Conservation (phyloP, 2,797 vertebrate genomes). For the Adrianichthys oophorus region DNA sequence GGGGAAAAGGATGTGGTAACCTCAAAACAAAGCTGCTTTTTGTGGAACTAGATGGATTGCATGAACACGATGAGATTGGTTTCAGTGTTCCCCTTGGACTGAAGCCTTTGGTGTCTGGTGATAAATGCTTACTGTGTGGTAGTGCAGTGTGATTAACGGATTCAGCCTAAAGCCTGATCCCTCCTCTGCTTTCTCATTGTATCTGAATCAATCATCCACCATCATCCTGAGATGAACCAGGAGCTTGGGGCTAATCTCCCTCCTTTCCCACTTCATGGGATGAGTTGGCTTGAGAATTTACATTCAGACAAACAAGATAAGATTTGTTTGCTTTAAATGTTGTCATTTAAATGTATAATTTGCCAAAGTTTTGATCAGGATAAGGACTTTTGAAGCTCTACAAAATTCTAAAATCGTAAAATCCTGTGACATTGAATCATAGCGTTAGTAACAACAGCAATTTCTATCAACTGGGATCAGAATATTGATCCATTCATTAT, state of each 20-base stretch:
- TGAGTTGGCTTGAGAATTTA: conserved; percentile 32
- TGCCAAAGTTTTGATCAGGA: not conserved
- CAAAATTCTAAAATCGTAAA: too few relatives aligned
- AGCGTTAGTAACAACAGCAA: too few relatives aligned
- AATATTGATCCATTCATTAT: too few relatives aligned
- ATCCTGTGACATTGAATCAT: too few relatives aligned
- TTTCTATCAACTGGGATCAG: too few relatives aligned
- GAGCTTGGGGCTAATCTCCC: conserved; percentile 48
- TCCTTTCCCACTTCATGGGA: conserved; percentile 32
- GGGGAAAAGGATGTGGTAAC: conserved; percentile 66
- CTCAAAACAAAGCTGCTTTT: conserved; percentile 58
- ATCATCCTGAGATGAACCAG: conserved; percentile 54
- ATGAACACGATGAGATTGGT: conserved; percentile 71
- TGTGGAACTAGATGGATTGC: conserved; percentile 69
- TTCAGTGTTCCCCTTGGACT: conserved; percentile 72
- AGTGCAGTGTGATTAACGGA: conserved; percentile 80
- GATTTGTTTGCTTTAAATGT: not conserved
- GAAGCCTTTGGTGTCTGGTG: conserved; percentile 77
- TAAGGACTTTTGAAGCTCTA: too few relatives aligned
- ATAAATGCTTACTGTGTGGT: conserved; percentile 79
- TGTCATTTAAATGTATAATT: not conserved
- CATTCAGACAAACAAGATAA: conserved; percentile 38
- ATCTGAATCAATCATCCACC: conserved; percentile 79
- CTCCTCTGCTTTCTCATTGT: conserved; percentile 59
- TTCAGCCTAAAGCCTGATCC: conserved; percentile 67